Conservation (phyloP, 2,888 invertebrate genomes). For the Apamea epomidion region DNA sequence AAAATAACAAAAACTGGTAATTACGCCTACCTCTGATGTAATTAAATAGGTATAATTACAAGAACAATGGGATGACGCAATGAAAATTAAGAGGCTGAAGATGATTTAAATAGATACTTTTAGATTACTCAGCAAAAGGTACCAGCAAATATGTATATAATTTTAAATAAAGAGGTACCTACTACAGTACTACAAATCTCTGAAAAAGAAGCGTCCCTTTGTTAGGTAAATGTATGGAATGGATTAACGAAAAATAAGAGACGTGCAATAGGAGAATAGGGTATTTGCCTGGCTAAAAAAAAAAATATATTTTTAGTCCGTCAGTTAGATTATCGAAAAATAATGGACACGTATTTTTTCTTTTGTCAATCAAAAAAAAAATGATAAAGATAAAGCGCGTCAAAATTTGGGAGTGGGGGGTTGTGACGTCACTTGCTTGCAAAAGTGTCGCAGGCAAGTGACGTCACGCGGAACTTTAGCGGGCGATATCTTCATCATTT, state of each 20-base stretch:
- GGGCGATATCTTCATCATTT: too few relatives aligned
- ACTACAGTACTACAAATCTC: conserved; percentile 1
- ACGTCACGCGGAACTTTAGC: too few relatives aligned
- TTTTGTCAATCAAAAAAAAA: too few relatives aligned
- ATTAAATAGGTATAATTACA: conserved; percentile 35
- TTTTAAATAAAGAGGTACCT: not conserved
- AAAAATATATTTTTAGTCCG: too few relatives aligned
- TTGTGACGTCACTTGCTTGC: too few relatives aligned
- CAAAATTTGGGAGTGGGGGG: too few relatives aligned
- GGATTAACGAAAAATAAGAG: not conserved
- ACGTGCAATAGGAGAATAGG: not conserved
- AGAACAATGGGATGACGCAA: conserved; percentile 49
- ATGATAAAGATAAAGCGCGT: too few relatives aligned
- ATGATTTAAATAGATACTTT: conserved; percentile 8
- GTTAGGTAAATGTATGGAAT: not conserved
- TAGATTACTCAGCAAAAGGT: conserved; percentile 23
- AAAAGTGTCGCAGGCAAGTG: too few relatives aligned
- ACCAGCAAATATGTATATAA: not conserved
- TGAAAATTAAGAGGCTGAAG: conserved; percentile 11
- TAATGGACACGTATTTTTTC: too few relatives aligned
- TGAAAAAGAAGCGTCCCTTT: not conserved
- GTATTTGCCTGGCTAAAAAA: too few relatives aligned
- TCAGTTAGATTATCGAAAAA: too few relatives aligned
- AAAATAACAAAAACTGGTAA: conserved; percentile 11
- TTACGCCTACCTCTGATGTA: conserved; percentile 25